These are phyloP conservation scores for Siniperca scherzeri DNA, from an alignment of 2,797 vertebrate genomes.

Conservation along the genomic window DNA sequence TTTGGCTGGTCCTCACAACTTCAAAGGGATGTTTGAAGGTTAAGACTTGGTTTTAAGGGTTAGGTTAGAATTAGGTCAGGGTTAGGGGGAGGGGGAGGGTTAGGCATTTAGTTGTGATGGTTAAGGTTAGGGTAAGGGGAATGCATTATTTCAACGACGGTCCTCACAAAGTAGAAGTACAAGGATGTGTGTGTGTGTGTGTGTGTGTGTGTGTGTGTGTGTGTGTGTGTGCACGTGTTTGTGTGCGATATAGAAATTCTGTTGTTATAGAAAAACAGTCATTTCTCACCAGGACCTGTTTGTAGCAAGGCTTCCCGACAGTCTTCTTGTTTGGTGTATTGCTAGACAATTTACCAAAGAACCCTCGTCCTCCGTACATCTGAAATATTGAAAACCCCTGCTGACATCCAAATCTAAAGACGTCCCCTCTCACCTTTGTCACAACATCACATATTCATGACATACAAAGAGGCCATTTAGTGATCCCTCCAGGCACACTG, in stretches of 20 bases:
- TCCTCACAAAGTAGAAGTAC: no score
- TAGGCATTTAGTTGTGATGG: no score
- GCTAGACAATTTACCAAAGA: constrained; percentile 40
- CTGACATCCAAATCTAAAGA: constrained; percentile 54
- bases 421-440: constrained; percentile 49
- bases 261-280: no score
- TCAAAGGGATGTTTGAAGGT: no score
- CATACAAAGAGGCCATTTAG: constrained; percentile 71
- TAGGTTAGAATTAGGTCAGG: no score
- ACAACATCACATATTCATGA: constrained; percentile 66
- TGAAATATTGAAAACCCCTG: constrained; percentile 74
- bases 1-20: no score
- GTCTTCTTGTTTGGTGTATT: constrained; percentile 7
- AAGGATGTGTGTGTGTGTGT: no score
- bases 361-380: constrained; percentile 5
- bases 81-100: no score
- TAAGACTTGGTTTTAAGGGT: no score
- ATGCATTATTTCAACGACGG: no score
- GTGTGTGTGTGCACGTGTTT: no score
- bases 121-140: no score
- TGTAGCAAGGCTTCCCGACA: background rate
- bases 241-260: background rate
- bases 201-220: background rate
- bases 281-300: background rate
- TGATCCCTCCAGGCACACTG: constrained; percentile 51